A percentile compares a stretch with the other conserved stretches of the same genome.
phyloP scores from a whole-genome alignment of 2,797 vertebrate genomes.

The Onychomys arenicola region DNA sequence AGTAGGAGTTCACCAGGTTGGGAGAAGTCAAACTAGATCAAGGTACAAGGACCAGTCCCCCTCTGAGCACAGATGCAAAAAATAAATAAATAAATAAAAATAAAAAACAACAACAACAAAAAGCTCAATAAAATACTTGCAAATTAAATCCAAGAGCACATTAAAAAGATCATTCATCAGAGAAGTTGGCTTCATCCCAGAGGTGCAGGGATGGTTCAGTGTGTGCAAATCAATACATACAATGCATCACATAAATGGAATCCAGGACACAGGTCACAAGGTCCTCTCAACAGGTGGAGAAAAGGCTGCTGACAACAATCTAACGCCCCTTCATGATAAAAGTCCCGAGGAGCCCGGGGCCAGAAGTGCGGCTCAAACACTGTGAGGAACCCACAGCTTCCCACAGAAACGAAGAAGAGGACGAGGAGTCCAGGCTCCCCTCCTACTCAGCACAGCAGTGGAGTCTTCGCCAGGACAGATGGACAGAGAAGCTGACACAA shows the following conservation, averaged over 20 bases:
- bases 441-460: background rate
- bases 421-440: background rate
- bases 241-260: no score
- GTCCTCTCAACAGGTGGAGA: background rate
- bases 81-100: background rate
- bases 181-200: background rate
- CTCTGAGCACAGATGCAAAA: background rate
- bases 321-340: background rate
- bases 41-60: no score
- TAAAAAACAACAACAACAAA: no score
- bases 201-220: background rate
- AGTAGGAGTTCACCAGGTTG: background rate
- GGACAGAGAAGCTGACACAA: background rate
- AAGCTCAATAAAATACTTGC: background rate
- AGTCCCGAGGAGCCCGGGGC: background rate
- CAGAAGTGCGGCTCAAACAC: accelerated
- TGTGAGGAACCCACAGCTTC: background rate
- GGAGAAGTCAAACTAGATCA: background rate
- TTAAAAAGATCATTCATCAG: background rate
- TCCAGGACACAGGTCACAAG: background rate
- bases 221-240: background rate
- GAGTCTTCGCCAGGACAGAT: background rate
- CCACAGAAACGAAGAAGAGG: background rate
- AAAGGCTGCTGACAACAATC: background rate
- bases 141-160: background rate